phyloP scores from a whole-genome alignment of 1,140 invertebrate genomes.

The Trachelipus rathkii region DNA sequence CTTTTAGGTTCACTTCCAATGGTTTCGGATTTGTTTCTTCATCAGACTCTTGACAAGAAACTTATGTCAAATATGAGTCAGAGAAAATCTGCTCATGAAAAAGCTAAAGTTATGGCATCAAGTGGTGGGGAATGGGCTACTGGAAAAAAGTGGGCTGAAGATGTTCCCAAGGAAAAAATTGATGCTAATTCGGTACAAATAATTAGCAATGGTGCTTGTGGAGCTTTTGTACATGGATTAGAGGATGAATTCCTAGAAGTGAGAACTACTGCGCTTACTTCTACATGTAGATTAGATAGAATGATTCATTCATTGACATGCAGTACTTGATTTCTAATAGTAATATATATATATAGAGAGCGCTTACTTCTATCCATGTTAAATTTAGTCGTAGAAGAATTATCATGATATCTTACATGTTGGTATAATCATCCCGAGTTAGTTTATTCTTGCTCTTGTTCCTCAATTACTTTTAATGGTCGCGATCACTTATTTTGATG shows the following conservation, averaged over 20 bases:
- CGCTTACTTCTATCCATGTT: too few relatives aligned
- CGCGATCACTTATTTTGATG: too few relatives aligned
- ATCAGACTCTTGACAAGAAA: constrained; percentile 97
- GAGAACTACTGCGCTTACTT: constrained; percentile 87
- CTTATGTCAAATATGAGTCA: constrained; percentile 94
- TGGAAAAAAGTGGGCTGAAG: constrained; percentile 86
- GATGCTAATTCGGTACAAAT: constrained; percentile 74
- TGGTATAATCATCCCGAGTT: too few relatives aligned
- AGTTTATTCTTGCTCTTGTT: too few relatives aligned
- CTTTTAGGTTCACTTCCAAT: constrained; percentile 78
- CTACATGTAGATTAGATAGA: constrained; percentile 81
- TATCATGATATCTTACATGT: too few relatives aligned
- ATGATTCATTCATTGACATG: constrained; percentile 76
- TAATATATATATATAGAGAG: too few relatives aligned
- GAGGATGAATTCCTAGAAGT: constrained; percentile 98
- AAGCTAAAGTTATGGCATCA: constrained; percentile 70
- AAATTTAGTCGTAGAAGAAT: too few relatives aligned
- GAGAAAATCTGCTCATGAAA: constrained; percentile 60
- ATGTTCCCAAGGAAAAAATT: constrained; percentile 71
- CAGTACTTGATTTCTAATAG: constrained; percentile 92
- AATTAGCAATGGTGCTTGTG: constrained; percentile 90
- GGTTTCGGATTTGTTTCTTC: constrained; percentile 82
- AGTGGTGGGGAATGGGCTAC: constrained; percentile 79
- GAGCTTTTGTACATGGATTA: constrained; percentile 95
- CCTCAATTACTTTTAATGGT: too few relatives aligned